Base-by-base conservation (phyloP, 2,797 vertebrate genomes). In the Characodon lateralis region DNA sequence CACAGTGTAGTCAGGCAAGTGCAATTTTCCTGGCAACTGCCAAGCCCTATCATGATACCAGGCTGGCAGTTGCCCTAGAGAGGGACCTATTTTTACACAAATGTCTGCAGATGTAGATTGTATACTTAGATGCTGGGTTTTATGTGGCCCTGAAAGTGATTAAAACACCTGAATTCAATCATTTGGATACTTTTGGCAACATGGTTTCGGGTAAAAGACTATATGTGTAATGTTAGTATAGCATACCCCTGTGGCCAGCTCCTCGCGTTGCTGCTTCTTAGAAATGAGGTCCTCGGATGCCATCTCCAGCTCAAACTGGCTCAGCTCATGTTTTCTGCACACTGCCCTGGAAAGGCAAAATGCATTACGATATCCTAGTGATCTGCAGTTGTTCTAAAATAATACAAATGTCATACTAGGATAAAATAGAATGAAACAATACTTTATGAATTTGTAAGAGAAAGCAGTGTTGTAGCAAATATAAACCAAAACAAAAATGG, bases 261-360 rank as follows among this genome's bases (percentile, higher is more conserved):
- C 98, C 87, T 99, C 98, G n/a, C 96, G 96, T 79, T 99, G 98
- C 90, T 98, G 97, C 88, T 99, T 99, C 94, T 98, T 99, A 55
- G 96, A 96, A 72, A 95, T 89, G 65, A 99, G 94, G 91, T 99
- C 98, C 86, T 97, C 96, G 14, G 95, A 95, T n/a, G 96, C 95
- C 91, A 94, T 95, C 94, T 99, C 98, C 83, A 98, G 94, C 80
- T 99, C 98, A 85, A 96, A 99, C 81, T 99, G 98, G 91, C 96
- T 96, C 82, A 99, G 96, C 91, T 99, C 98, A 2, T 99, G 97
- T 87, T 99, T 99, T 89, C 96, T 96, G 93, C 98, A 99, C 85
- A 99, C 98, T 0, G 97, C 95, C 94, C 98, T 99, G 92, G 72
- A 86, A 69, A 43, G 66, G 53, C 16, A 39, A 26, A 24, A 50